Evolutionary conservation across 2,113 vertebrate species (phyloP).

Genomic region (Nycticorax nycticorax): DNA sequence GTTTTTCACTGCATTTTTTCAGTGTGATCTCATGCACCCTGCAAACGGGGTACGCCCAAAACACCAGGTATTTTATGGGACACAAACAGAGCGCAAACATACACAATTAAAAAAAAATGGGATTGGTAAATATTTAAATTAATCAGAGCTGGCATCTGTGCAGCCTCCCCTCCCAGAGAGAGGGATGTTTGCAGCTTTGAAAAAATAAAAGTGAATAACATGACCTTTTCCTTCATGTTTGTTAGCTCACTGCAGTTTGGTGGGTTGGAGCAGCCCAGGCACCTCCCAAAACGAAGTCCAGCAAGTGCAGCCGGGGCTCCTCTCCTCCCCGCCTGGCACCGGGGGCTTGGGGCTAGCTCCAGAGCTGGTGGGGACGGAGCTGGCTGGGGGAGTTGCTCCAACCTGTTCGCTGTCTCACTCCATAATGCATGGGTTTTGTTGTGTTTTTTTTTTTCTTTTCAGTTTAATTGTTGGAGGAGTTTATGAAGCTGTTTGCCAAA

Average conservation of each 20-base stretch:
- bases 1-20: constrained; percentile 96
- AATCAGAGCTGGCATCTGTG: constrained; percentile 66
- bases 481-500: constrained; percentile 78
- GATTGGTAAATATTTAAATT: constrained; percentile 73
- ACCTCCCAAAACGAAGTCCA: constrained; percentile 15
- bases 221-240: constrained; percentile 67
- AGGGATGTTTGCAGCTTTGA: constrained; percentile 58
- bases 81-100: constrained; percentile 77
- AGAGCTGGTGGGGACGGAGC: background rate
- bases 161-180: constrained; percentile 56
- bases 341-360: background rate
- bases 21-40: constrained; percentile 86
- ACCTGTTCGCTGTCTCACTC: constrained; percentile 35
- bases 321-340: background rate
- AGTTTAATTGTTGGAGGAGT: constrained; percentile 77
- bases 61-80: constrained; percentile 82
- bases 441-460: constrained; percentile 42
- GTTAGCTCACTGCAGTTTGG: constrained; percentile 6
- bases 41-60: constrained; percentile 87
- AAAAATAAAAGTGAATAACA: constrained; percentile 33
- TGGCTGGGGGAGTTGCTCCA: background rate
- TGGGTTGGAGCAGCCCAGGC: constrained; percentile 19
- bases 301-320: background rate
- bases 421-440: background rate
- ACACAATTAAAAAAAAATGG: constrained; percentile 71